phyloP scores from a whole-genome alignment of 2,797 vertebrate genomes.

The Diplodus sargus region DNA sequence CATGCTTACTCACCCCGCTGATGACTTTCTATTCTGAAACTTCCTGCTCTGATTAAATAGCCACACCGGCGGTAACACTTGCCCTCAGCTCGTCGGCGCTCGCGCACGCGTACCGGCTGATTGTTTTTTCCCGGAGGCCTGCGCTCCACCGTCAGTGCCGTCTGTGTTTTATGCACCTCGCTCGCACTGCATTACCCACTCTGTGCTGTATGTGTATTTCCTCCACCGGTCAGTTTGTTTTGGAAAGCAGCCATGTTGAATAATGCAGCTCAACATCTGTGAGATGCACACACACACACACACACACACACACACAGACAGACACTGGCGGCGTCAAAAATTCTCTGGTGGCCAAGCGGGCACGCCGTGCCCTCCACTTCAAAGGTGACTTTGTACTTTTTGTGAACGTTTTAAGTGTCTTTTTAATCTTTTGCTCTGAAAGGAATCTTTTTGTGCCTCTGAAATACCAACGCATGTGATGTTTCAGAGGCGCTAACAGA shows the following conservation, averaged over 20 bases:
- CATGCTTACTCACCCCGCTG: conserved; percentile 63
- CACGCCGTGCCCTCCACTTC: conserved; percentile 48
- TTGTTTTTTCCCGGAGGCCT: conserved; percentile 29
- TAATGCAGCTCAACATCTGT: conserved; percentile 68
- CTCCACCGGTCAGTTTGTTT: conserved; percentile 65
- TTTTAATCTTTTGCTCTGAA: conserved; percentile 16
- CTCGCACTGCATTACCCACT: conserved; percentile 25
- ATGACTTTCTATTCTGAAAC: conserved; percentile 73
- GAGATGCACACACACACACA: conserved; percentile 11
- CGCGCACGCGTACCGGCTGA: conserved; percentile 29
- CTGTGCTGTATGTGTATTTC: conserved; percentile 21
- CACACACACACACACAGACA: conserved; percentile 27
- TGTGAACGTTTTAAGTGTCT: conserved; percentile 20
- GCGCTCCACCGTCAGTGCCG: neutral
- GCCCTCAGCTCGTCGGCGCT: conserved; percentile 32
- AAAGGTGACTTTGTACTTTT: conserved; percentile 54
- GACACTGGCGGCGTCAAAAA: conserved; percentile 12
- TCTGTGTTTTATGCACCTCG: conserved; percentile 27
- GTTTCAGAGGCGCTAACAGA: neutral
- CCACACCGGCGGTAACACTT: conserved; percentile 29
- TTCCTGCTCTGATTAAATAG: conserved; percentile 62
- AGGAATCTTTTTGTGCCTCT: conserved; percentile 11
- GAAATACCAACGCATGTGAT: conserved; percentile 26
- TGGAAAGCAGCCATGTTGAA: conserved; percentile 68
- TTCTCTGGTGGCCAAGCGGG: conserved; percentile 46